Percentiles rank a stretch among this genome's conserved stretches.
Conservation (phyloP, 2,797 vertebrate genomes). For the Enteromius argenteus region DNA sequence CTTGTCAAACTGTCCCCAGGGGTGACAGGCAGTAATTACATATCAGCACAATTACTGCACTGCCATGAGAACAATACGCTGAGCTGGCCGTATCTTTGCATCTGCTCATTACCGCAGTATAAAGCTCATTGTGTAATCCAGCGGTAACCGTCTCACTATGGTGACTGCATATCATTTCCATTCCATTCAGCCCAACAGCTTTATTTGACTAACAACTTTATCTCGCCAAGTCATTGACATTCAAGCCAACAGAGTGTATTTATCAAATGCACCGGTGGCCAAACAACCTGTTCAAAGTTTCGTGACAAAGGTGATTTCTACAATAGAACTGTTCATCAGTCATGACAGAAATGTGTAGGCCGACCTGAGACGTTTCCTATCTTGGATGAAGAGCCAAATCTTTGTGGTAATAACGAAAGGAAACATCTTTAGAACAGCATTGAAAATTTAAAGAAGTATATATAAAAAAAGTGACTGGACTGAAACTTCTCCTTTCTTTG, state of each 20-base stretch:
- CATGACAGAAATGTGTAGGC: neutral
- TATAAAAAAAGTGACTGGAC: neutral
- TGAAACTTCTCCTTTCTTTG: neutral
- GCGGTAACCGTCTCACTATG: neutral
- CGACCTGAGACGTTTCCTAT: neutral
- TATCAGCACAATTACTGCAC: conserved; percentile 52
- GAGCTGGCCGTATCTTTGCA: conserved; percentile 41
- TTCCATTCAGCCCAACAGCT: neutral
- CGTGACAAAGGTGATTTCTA: neutral
- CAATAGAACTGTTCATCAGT: neutral
- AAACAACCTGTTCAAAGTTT: neutral
- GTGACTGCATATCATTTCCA: neutral
- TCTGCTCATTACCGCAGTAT: conserved; percentile 47
- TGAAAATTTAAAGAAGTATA: neutral
- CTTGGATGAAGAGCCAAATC: neutral
- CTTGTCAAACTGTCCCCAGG: conserved; percentile 44
- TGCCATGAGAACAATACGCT: conserved; percentile 33
- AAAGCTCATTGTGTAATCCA: conserved; percentile 25
- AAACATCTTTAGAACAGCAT: neutral
- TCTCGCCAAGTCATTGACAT: neutral
- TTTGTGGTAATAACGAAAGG: neutral
- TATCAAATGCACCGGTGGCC: neutral
- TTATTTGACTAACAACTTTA: neutral
- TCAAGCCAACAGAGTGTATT: neutral
- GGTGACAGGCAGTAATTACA: conserved; percentile 58